Evolutionary conservation across 2,797 vertebrate genomes (phyloP).

Genomic region (Lacerta viridis): DNA sequence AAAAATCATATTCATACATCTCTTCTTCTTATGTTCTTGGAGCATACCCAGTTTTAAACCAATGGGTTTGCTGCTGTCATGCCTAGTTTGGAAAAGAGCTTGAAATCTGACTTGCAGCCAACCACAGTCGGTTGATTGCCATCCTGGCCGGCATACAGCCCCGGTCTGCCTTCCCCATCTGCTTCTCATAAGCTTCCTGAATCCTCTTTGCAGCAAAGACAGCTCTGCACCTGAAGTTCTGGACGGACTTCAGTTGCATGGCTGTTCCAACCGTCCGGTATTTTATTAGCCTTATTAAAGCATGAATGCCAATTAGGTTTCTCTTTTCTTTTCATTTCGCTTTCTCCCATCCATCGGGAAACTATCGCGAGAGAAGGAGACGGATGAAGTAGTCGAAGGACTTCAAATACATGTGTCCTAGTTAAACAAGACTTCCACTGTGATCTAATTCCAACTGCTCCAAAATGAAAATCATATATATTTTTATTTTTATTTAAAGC

Average conservation of each 20-base stretch:
- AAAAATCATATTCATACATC: background rate
- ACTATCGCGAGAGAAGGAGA: slow-evolving; percentile 29
- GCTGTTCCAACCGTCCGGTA: slow-evolving; percentile 37
- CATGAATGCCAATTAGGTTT: background rate
- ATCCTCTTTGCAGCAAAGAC: slow-evolving; percentile 41
- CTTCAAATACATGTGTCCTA: slow-evolving; percentile 40
- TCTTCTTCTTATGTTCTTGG: background rate
- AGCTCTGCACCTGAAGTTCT: slow-evolving; percentile 65
- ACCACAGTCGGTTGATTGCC: slow-evolving; percentile 38
- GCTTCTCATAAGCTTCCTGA: slow-evolving; percentile 51
- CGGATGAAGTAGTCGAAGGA: slow-evolving; percentile 44
- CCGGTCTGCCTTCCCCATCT: slow-evolving; percentile 40
- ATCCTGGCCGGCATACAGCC: background rate
- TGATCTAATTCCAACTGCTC: slow-evolving; percentile 65
- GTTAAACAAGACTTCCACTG: slow-evolving; percentile 56
- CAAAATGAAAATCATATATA: slow-evolving; percentile 62
- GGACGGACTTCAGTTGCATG: slow-evolving; percentile 59
- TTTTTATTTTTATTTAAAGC: slow-evolving; percentile 19
- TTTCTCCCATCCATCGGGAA: slow-evolving; percentile 41
- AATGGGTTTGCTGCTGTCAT: background rate
- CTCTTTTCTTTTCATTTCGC: slow-evolving; percentile 47
- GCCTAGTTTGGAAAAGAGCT: background rate
- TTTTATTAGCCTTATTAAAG: slow-evolving; percentile 49
- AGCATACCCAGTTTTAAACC: background rate
- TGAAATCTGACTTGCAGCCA: slow-evolving; percentile 53